Conservation (phyloP, 1,140 invertebrate species). For the Melanaphis sacchari region DNA sequence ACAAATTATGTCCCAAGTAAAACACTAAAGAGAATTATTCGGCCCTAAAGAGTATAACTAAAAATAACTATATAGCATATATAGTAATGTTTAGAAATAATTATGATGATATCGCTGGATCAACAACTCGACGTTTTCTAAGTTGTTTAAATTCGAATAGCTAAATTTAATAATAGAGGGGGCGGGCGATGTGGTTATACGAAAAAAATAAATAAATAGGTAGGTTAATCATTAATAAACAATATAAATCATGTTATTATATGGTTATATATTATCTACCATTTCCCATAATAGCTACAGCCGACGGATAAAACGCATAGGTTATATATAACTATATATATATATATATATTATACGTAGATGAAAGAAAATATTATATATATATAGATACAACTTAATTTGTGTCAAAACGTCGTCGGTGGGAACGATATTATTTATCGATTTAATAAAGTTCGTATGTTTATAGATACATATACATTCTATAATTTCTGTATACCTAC, state of each 20-base stretch:
- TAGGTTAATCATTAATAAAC: neutral
- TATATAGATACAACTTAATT: neutral
- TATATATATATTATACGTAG: neutral
- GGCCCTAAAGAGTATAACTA: neutral
- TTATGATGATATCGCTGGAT: neutral
- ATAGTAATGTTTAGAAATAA: neutral
- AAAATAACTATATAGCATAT: neutral
- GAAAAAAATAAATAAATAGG: neutral
- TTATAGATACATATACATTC: neutral
- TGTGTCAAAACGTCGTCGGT: neutral
- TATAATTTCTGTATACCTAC: neutral
- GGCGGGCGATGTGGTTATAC: neutral
- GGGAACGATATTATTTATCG: neutral
- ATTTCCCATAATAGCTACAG: neutral
- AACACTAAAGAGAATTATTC: neutral
- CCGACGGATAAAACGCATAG: neutral
- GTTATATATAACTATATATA: no score
- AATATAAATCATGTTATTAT: neutral
- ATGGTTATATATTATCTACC: neutral
- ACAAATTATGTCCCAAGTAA: neutral
- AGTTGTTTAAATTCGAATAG: neutral
- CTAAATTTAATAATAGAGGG: constrained; percentile 9
- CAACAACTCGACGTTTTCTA: neutral
- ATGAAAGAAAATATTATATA: constrained; percentile 17
- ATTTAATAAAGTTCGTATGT: neutral